Conservation (phyloP, 2,797 vertebrate species). For the Sternotherus odoratus region DNA sequence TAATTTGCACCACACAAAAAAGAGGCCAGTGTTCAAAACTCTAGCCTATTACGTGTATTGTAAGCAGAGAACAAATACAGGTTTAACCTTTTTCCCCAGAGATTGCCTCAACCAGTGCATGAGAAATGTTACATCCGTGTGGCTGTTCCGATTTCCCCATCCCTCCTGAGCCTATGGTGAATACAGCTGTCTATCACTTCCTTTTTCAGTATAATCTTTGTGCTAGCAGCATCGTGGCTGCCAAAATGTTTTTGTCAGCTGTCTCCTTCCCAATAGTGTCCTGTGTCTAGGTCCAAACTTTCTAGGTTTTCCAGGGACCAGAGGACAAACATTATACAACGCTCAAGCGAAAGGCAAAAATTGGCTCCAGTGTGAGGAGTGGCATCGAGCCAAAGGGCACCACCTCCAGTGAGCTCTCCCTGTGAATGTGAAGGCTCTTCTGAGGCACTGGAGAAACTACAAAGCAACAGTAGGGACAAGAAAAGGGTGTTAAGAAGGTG, state of each 20-base stretch:
- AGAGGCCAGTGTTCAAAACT: neutral
- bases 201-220: neutral
- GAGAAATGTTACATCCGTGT: neutral
- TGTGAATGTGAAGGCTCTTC: neutral
- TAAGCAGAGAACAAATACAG: neutral
- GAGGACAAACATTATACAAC: neutral
- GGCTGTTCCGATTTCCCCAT: slow-evolving; percentile 16
- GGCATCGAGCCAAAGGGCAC: neutral
- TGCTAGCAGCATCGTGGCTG: neutral
- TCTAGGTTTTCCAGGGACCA: neutral
- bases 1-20: neutral
- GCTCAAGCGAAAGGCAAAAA: neutral
- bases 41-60: accelerated
- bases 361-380: neutral
- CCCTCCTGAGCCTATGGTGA: neutral
- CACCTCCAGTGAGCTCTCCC: neutral
- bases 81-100: neutral
- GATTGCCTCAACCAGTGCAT: neutral
- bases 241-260: neutral
- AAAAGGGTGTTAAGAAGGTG: neutral
- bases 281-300: neutral
- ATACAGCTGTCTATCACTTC: slow-evolving; percentile 10
- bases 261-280: neutral
- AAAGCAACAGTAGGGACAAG: neutral
- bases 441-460: neutral